Evolutionary conservation across 2,113 vertebrate genomes (phyloP).

Genomic region (Callipepla squamata): DNA sequence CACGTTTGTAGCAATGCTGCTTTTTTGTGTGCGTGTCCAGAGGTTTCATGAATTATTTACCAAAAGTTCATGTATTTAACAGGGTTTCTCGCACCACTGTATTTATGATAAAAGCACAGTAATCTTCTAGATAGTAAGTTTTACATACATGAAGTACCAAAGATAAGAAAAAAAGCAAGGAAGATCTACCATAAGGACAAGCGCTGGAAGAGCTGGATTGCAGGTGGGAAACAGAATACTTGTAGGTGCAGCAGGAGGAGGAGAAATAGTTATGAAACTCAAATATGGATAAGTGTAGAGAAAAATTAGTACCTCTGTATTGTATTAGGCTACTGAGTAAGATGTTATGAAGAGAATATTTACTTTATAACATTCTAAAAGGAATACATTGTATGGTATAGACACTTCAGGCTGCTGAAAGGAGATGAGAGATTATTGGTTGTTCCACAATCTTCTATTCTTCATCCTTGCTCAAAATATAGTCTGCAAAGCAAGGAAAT

Average conservation of each 20-base stretch:
- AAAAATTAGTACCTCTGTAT: neutral
- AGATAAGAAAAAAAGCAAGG: neutral
- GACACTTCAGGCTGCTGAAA: neutral
- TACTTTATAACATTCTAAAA: neutral
- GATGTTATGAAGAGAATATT: neutral
- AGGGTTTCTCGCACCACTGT: neutral
- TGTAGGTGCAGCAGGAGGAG: neutral
- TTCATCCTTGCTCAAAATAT: neutral
- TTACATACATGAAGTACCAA: neutral
- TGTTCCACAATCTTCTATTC: neutral
- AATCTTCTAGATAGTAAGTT: neutral
- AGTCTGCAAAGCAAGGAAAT: neutral
- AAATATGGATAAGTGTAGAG: neutral
- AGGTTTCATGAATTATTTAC: neutral
- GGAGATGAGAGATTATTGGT: neutral
- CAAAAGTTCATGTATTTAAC: neutral
- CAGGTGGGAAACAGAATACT: neutral
- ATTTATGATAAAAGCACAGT: neutral
- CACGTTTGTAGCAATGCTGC: neutral
- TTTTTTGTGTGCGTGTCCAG: neutral
- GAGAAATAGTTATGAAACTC: neutral
- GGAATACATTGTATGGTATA: neutral
- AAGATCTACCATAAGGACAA: neutral
- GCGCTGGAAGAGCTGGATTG: neutral
- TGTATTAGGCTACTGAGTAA: neutral